Conservation (phyloP, 2,888 invertebrate genomes). For the Plebejus anna region DNA sequence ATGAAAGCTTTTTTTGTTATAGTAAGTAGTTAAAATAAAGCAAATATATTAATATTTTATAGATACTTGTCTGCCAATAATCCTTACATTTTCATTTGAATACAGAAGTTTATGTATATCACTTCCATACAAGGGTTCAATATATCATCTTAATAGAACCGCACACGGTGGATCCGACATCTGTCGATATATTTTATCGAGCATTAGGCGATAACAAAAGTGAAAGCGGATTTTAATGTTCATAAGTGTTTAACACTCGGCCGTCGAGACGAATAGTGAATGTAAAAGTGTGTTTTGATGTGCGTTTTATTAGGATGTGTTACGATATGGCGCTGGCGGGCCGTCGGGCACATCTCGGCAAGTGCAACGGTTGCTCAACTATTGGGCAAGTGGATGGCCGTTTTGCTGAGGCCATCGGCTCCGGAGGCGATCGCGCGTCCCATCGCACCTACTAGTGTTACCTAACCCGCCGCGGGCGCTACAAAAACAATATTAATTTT, state of each 20-base stretch:
- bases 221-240: conserved; percentile 44
- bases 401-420: conserved; percentile 67
- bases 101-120: not conserved
- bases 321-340: conserved; percentile 52
- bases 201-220: conserved; percentile 45
- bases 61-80: conserved; percentile 1
- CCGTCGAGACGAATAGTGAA: conserved; percentile 38
- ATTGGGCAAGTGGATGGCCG: conserved; percentile 69
- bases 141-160: conserved; percentile 47
- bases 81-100: not conserved
- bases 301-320: conserved; percentile 41
- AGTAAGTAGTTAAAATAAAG: no score
- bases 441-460: conserved; percentile 54
- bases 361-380: conserved; percentile 74
- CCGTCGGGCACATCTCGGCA: conserved; percentile 64
- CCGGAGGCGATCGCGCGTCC: conserved; percentile 65
- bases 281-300: conserved; percentile 39
- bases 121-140: not conserved
- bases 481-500: conserved; percentile 67
- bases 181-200: conserved; percentile 37
- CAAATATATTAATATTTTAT: not conserved
- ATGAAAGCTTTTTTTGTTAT: not conserved
- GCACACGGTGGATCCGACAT: conserved; percentile 41
- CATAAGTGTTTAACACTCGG: conserved; percentile 40
- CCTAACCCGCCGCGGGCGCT: conserved; percentile 60